Evolutionary conservation across 2,797 vertebrate genomes (phyloP).

Genomic region (Mormyrus proboscirostris): DNA sequence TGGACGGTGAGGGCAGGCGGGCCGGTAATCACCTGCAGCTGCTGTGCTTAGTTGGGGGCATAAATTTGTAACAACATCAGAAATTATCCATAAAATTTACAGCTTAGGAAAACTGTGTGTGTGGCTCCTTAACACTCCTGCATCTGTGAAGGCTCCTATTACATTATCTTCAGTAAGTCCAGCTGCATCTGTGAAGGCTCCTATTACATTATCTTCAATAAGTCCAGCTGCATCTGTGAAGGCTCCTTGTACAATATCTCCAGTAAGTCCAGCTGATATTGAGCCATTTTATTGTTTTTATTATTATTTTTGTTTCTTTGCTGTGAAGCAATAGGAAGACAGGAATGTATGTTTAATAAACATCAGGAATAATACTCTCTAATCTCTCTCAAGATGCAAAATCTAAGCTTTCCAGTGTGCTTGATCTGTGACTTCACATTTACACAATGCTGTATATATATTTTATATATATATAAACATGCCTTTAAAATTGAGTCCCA

Average conservation of each 20-base stretch:
- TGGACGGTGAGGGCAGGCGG: constrained; percentile 20
- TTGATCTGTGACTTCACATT: not conserved
- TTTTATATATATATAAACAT: too few species aligned
- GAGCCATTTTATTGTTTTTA: not conserved
- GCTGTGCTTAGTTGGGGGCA: constrained; percentile 48
- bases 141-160: constrained; percentile 44
- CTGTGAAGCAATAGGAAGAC: not conserved
- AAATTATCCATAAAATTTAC: constrained; percentile 68
- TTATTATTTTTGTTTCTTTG: not conserved
- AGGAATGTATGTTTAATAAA: not conserved
- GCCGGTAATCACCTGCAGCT: constrained; percentile 60
- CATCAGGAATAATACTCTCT: not conserved
- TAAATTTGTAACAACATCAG: constrained; percentile 67
- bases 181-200: not conserved
- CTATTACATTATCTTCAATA: too few species aligned
- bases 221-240: too few species aligned
- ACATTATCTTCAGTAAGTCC: not conserved
- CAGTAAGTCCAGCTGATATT: not conserved
- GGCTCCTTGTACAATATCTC: too few species aligned
- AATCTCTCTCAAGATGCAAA: not conserved
- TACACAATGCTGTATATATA: not conserved
- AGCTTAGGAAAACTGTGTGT: constrained; percentile 60
- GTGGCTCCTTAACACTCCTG: constrained; percentile 55
- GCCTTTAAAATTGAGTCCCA: constrained; percentile 5
- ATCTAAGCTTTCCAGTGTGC: not conserved